Conservation (phyloP, 1,140 invertebrate species). For the Drosophila micromelanica region DNA sequence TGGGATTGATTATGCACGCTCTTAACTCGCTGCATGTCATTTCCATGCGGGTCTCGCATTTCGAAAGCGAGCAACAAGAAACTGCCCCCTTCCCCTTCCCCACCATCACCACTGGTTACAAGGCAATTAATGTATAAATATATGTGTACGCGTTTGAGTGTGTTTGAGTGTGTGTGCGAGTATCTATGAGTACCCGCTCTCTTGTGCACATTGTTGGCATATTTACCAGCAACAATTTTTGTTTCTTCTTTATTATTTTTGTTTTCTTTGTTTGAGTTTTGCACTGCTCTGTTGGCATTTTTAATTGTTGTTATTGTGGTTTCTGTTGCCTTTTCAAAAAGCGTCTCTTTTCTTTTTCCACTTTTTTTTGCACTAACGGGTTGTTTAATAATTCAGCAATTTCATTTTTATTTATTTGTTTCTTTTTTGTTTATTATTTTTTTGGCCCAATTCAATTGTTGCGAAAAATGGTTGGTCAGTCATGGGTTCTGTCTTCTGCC, state of each 20-base stretch:
- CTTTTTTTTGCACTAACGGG: conserved; percentile 6
- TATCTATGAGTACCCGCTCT: conserved; percentile 41
- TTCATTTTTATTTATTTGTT: conserved; percentile 2
- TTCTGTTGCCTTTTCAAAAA: background rate
- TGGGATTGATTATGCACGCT: conserved; percentile 72
- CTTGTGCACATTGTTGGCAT: conserved; percentile 42
- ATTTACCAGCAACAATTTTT: conserved; percentile 30
- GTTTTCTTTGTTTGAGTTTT: conserved; percentile 70
- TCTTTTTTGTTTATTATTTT: conserved; percentile 7
- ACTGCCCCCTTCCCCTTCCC: background rate
- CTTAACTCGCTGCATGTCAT: conserved; percentile 60
- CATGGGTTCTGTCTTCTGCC: conserved; percentile 7
- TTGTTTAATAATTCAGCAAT: conserved; percentile 56
- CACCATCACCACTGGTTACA: conserved; percentile 8
- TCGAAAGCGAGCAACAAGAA: conserved; percentile 37
- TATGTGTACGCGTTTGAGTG: conserved; percentile 6
- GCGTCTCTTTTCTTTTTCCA: background rate
- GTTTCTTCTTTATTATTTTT: conserved; percentile 28
- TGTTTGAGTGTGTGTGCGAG: conserved; percentile 22
- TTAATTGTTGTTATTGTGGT: conserved; percentile 68
- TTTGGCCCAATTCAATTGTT: conserved; percentile 54
- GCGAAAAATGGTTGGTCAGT: conserved; percentile 28
- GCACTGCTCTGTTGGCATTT: conserved; percentile 73
- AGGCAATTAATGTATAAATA: conserved; percentile 53
- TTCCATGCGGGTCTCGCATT: conserved; percentile 67